Evolutionary conservation across 2,888 invertebrate genomes (phyloP), one percentile per base, ranked within the genome.

Genomic region (Gisinianus flammeolus): DNA sequence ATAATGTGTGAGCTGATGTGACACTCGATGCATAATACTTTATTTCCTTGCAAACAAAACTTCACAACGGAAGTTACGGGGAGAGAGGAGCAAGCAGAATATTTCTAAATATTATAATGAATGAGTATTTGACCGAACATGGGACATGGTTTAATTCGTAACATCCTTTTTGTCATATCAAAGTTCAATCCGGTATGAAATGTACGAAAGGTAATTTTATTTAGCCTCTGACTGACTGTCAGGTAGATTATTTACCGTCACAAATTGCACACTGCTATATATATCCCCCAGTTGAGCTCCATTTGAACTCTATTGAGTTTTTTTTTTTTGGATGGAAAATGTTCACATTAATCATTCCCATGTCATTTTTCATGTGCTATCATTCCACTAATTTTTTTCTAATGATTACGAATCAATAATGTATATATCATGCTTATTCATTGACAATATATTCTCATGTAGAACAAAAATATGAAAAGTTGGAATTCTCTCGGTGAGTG

Each of bases 101-200:
- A n/a, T 4, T 44, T 44, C 16, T 44, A 44, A 44, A 44, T 44
- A n/a, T n/a, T n/a, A n/a, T n/a, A n/a, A n/a, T n/a, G 56, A 62
- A 56, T 69, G 76, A 69, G 68, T 56, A 76, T 76, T 76, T 76
- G 76, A 76, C 69, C 30, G 76, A 35, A 35, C 58, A n/a, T 28
- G 19, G 69, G 31, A 24, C 35, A 74, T 22, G 64, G 62, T 74
- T 67, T 69, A 76, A 76, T 76, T 76, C 35, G 62, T 62, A 70
- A 58, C 33, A 69, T 76, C 76, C 76, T 68, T 58, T 72, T 30
- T 28, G 30, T 66, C 28, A 66, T 26, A 30, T 24, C n/a, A 19
- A 24, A 66, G 66, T 30, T 66, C 66, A 66, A 26, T 30, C 66
- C 30, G 28, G 28, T 8, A 16, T 66, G 16, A 30, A 30, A 24